Conservation (phyloP, 2,888 invertebrate genomes). For the Oegoconia quadripuncta region DNA sequence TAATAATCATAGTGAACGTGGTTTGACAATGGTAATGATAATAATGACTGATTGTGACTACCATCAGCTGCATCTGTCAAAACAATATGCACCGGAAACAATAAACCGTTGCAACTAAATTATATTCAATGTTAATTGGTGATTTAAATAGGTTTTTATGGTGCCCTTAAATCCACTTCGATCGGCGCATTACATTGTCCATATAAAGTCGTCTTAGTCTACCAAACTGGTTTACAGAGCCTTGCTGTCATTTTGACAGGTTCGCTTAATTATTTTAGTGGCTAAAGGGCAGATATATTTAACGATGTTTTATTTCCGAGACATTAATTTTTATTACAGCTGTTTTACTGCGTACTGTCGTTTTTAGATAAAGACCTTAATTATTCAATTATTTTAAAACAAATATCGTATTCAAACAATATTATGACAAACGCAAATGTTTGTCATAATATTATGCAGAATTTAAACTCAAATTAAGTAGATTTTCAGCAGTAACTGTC, state of each 20-base stretch:
- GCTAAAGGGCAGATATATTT: slow-evolving; percentile 45
- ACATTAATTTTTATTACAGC: slow-evolving; percentile 55
- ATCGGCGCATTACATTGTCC: neutral
- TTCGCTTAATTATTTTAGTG: slow-evolving; percentile 48
- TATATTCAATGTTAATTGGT: slow-evolving; percentile 22
- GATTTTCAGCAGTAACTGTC: no score
- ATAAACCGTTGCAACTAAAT: slow-evolving; percentile 51
- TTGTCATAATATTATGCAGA: no score
- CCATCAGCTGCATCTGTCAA: slow-evolving; percentile 59
- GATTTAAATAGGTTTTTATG: neutral
- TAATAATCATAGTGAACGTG: neutral
- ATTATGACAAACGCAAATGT: no score
- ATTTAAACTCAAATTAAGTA: no score
- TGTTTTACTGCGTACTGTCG: slow-evolving; percentile 37
- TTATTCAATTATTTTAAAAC: slow-evolving; percentile 4
- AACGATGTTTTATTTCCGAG: slow-evolving; percentile 53
- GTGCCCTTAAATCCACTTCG: neutral
- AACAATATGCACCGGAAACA: slow-evolving; percentile 63
- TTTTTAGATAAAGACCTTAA: slow-evolving; percentile 1
- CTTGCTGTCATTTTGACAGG: slow-evolving; percentile 29
- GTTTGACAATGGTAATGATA: slow-evolving; percentile 3
- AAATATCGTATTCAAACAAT: no score
- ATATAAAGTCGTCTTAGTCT: slow-evolving; percentile 1
- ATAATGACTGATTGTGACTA: no score
- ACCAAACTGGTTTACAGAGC: slow-evolving; percentile 30